These are phyloP conservation scores for Fringilla coelebs DNA, from an alignment of 2,797 vertebrate genomes.

Conservation along the genomic window DNA sequence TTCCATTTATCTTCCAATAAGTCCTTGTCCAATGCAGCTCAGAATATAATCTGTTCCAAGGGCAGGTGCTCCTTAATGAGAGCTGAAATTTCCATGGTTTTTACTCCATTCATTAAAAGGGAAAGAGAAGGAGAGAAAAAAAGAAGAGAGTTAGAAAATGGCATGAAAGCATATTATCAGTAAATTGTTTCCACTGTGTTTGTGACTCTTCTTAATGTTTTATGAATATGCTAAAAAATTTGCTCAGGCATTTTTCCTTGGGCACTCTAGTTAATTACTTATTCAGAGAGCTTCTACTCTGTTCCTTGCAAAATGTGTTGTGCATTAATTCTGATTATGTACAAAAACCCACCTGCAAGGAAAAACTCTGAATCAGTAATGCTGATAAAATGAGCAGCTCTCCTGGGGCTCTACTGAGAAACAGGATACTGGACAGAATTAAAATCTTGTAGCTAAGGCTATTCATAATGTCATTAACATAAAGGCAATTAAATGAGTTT, in stretches of 20 bases:
- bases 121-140: neutral
- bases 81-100: constrained; percentile 2
- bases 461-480: constrained; percentile 99
- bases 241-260: constrained; percentile 79
- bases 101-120: constrained; percentile 48
- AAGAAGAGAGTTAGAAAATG: constrained; percentile 62
- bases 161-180: constrained; percentile 75
- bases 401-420: constrained; percentile 86
- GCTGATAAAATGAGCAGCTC: constrained; percentile 94
- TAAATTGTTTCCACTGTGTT: constrained; percentile 80
- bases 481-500: constrained; percentile 99
- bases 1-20: constrained; percentile 70
- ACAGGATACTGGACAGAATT: constrained; percentile 95
- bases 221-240: constrained; percentile 81
- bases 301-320: constrained; percentile 86
- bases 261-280: constrained; percentile 92
- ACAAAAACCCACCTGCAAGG: constrained; percentile 88
- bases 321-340: constrained; percentile 98
- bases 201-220: constrained; percentile 82
- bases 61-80: constrained; percentile 61
- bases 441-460: constrained; percentile 89
- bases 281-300: constrained; percentile 88
- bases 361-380: constrained; percentile 88
- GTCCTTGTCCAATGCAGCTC: constrained; percentile 47
- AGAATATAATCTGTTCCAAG: constrained; percentile 51